Conservation (phyloP, 2,113 vertebrate genomes). For the Microcebus ravelobensis region DNA sequence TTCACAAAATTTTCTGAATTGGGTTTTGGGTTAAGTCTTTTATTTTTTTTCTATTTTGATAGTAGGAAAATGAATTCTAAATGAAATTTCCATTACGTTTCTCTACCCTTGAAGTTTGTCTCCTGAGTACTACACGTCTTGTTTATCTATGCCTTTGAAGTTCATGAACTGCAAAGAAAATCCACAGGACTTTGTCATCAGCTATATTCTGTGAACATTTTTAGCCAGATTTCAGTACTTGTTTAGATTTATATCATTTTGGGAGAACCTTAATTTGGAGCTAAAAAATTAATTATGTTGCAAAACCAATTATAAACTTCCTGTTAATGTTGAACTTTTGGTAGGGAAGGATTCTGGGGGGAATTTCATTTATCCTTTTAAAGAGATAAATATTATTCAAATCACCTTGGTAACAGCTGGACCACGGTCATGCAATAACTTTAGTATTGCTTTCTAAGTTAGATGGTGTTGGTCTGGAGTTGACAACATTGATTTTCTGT, state of each 20-base stretch:
- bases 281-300: constrained; percentile 50
- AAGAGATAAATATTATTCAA: constrained; percentile 81
- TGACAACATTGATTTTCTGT: constrained; percentile 70
- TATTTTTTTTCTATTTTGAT: neutral
- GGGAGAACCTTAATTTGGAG: constrained; percentile 35
- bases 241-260: constrained; percentile 21
- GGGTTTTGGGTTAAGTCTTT: neutral
- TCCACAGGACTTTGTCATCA: constrained; percentile 23
- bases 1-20: constrained; percentile 43
- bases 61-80: constrained; percentile 31
- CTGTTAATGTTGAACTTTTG: constrained; percentile 77
- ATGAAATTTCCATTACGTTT: constrained; percentile 26
- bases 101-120: neutral
- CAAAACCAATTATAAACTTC: constrained; percentile 68
- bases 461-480: constrained; percentile 65
- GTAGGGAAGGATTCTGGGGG: constrained; percentile 49
- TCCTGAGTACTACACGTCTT: neutral
- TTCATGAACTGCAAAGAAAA: constrained; percentile 18
- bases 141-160: neutral
- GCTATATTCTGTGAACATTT: constrained; percentile 14
- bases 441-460: constrained; percentile 79
- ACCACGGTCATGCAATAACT: constrained; percentile 73
- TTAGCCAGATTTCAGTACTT: neutral
- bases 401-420: constrained; percentile 80
- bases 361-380: constrained; percentile 78